Percentiles rank a stretch among this genome's conserved stretches.
phyloP scores from a whole-genome alignment of 2,888 invertebrate genomes.

The Azorinus chamasolen region DNA sequence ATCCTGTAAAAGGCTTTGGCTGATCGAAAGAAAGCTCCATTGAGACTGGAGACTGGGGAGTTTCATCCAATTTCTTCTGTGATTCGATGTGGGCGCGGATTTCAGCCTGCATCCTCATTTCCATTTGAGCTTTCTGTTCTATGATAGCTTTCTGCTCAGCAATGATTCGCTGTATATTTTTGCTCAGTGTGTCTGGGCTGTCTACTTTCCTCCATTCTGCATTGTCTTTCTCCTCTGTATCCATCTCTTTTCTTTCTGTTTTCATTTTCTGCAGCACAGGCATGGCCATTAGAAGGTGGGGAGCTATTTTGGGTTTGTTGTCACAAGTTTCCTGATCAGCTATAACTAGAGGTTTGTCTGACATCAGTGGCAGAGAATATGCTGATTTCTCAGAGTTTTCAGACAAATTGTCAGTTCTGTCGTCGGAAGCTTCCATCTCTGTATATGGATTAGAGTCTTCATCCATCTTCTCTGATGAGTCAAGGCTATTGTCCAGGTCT shows the following conservation, averaged over 20 bases:
- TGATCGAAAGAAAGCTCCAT: constrained; percentile 31
- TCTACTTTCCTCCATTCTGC: constrained; percentile 6
- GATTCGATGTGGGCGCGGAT: constrained; percentile 56
- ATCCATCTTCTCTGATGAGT: constrained; percentile 60
- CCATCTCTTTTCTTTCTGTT: constrained; percentile 2
- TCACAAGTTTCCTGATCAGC: not conserved
- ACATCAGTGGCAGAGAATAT: constrained; percentile 6
- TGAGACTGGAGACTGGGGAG: constrained; percentile 20
- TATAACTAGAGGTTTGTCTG: too few species aligned
- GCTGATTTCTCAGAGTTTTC: constrained; percentile 21
- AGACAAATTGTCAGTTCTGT: constrained; percentile 26
- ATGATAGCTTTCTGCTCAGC: constrained; percentile 60
- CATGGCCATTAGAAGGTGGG: constrained; percentile 38
- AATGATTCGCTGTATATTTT: constrained; percentile 54
- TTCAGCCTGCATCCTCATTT: constrained; percentile 60
- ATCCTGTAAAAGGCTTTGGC: constrained; percentile 64
- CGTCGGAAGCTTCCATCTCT: constrained; percentile 53
- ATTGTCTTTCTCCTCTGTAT: not conserved
- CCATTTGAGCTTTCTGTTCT: constrained; percentile 60
- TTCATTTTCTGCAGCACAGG: constrained; percentile 32
- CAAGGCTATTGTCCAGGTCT: constrained; percentile 60
- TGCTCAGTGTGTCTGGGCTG: constrained; percentile 46
- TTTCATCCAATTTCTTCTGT: constrained; percentile 38
- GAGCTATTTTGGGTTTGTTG: constrained; percentile 33
- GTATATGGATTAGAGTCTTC: constrained; percentile 50